Percentiles rank a stretch among this genome's conserved stretches.
These are phyloP conservation scores for Lepus townsendii DNA, from an alignment of 2,797 vertebrate genomes.

Conservation along the genomic window DNA sequence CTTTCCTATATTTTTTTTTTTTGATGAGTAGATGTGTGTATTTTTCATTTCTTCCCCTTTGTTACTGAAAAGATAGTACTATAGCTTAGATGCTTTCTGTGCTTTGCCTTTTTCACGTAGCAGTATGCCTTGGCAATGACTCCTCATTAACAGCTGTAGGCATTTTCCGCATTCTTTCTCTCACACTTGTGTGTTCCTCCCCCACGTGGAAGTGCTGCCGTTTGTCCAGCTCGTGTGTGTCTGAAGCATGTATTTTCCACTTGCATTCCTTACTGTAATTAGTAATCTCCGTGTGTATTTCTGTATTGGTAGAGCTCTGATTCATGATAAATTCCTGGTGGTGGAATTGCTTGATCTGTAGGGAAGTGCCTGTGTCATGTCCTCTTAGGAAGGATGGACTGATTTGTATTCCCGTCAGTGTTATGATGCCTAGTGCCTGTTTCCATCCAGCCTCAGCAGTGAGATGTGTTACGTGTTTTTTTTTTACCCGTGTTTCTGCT, in stretches of 20 bases:
- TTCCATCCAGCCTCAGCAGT: neutral
- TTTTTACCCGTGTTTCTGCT: neutral
- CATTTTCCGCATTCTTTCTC: neutral
- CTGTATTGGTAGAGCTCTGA: neutral
- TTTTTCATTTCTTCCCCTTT: constrained; percentile 11
- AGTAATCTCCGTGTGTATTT: neutral
- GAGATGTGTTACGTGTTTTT: neutral
- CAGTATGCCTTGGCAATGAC: neutral
- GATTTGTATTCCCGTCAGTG: neutral
- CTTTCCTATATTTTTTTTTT: neutral
- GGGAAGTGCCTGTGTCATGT: neutral
- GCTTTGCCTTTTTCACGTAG: neutral
- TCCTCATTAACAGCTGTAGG: neutral
- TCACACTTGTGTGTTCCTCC: neutral
- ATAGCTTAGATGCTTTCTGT: neutral
- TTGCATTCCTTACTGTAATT: neutral
- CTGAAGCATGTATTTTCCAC: constrained; percentile 17
- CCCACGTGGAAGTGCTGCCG: neutral
- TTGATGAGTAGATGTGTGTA: neutral
- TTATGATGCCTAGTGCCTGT: neutral
- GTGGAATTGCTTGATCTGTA: constrained; percentile 26
- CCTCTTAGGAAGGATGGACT: neutral
- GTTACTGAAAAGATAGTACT: neutral
- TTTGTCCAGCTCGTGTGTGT: neutral
- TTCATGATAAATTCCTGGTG: constrained; percentile 10